A percentile compares a stretch with the other conserved stretches of the same genome.
These are phyloP conservation scores for Zoanthus sansibaricus DNA, from an alignment of 92 coral and sea anemone genomes.

Conservation along the genomic window DNA sequence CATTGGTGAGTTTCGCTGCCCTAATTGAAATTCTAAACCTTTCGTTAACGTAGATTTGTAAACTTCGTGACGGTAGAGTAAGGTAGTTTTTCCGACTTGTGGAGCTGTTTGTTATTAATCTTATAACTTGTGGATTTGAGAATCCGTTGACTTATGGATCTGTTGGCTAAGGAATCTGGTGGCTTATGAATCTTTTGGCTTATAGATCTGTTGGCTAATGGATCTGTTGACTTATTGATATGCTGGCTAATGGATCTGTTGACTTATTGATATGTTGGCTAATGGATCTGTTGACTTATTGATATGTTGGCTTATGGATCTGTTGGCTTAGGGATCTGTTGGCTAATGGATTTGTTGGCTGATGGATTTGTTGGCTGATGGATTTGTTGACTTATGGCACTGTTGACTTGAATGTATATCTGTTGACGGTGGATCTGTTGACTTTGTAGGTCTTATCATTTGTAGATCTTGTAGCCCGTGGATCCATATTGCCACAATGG, in stretches of 20 bases:
- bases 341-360: neutral
- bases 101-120: neutral
- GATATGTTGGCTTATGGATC: neutral
- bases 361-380: neutral
- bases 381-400: neutral
- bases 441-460: neutral
- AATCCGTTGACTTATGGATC: neutral
- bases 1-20: conserved; percentile 44
- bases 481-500: neutral
- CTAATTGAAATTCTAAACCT: neutral
- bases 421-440: neutral
- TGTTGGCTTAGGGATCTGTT: neutral
- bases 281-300: neutral
- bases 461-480: neutral
- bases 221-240: neutral
- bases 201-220: too few relatives aligned
- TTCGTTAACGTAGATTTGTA: too few relatives aligned
- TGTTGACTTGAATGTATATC: neutral
- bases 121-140: neutral
- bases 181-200: neutral
- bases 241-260: neutral
- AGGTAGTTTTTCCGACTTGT: neutral
- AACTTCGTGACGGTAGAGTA: too few relatives aligned
- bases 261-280: neutral
- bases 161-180: too few relatives aligned